Percentiles rank a stretch among this genome's conserved stretches.
These are phyloP conservation scores for Agrypnus murinus DNA, from an alignment of 2,888 invertebrate genomes.

Conservation along the genomic window DNA sequence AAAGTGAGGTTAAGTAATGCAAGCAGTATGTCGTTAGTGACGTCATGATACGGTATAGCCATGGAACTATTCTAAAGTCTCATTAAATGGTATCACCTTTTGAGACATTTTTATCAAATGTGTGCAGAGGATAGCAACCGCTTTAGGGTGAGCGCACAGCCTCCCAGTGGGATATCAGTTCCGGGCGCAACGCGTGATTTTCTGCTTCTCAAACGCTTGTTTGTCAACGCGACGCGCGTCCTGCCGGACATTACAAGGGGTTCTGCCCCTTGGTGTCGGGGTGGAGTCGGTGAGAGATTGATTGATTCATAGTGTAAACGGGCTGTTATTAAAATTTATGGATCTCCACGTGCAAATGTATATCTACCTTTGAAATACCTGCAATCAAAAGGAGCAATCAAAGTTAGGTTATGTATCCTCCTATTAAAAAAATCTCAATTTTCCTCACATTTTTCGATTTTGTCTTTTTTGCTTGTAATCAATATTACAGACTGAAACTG, in stretches of 20 bases:
- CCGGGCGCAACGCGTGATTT: conserved; percentile 62
- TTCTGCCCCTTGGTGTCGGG: conserved; percentile 47
- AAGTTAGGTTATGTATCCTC: no score
- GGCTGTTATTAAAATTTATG: conserved; percentile 55
- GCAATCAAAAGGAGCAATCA: no score
- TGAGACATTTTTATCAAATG: conserved; percentile 13
- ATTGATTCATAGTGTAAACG: conserved; percentile 59
- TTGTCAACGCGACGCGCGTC: conserved; percentile 64
- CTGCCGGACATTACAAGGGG: conserved; percentile 61
- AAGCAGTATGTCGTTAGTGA: no score
- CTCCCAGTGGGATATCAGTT: conserved; percentile 53
- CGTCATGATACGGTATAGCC: no score
- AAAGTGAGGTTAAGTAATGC: no score
- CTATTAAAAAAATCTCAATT: background rate
- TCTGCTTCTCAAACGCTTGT: conserved; percentile 67
- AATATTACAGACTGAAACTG: no score
- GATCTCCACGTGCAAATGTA: conserved; percentile 33
- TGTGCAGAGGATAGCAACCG: conserved; percentile 25
- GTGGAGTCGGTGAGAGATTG: conserved; percentile 58
- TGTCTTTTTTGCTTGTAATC: no score
- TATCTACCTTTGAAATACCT: conserved; percentile 23
- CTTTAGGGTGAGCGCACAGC: conserved; percentile 37
- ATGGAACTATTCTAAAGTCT: no score
- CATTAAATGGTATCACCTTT: conserved; percentile 18
- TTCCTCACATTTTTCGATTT: background rate